A percentile compares a stretch with the other conserved stretches of the same genome.
Conservation (phyloP, 2,113 vertebrate species). For the Centropus bengalensis region DNA sequence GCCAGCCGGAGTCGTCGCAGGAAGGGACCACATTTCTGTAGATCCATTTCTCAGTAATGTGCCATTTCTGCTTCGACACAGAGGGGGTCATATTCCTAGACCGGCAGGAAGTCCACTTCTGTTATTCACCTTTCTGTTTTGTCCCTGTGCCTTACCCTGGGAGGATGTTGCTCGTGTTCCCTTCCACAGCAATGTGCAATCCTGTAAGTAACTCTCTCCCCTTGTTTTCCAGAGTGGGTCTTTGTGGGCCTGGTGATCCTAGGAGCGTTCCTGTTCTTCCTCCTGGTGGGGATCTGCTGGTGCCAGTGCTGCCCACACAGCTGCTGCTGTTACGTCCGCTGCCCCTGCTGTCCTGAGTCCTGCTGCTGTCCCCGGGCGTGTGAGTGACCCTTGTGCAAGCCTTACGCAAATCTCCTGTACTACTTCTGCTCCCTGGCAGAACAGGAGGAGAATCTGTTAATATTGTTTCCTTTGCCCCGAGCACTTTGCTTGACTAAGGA, state of each 20-base stretch:
- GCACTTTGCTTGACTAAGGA: neutral
- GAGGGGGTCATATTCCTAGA: neutral
- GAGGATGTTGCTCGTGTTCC: neutral
- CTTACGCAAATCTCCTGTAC: neutral
- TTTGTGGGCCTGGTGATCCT: slow-evolving; percentile 92
- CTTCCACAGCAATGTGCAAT: neutral
- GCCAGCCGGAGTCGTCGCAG: neutral
- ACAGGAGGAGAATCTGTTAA: slow-evolving; percentile 6
- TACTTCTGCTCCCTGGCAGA: neutral
- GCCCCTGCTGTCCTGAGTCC: slow-evolving; percentile 95
- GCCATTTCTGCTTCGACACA: neutral
- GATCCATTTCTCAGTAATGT: neutral
- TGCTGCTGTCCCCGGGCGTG: slow-evolving; percentile 96
- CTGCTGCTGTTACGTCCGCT: slow-evolving; percentile 96
- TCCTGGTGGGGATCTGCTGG: slow-evolving; percentile 95
- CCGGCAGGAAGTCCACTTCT: neutral
- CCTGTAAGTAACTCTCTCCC: neutral
- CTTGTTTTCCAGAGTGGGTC: slow-evolving; percentile 88
- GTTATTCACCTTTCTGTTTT: neutral
- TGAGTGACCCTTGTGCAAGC: slow-evolving; percentile 76
- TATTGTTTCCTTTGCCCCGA: neutral
- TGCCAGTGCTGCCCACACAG: slow-evolving; percentile 98
- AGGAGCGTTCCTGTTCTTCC: slow-evolving; percentile 86
- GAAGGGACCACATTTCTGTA: neutral
- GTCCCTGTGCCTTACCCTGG: neutral